Conservation (phyloP, 2,113 vertebrate genomes). For the Antigone vipio region DNA sequence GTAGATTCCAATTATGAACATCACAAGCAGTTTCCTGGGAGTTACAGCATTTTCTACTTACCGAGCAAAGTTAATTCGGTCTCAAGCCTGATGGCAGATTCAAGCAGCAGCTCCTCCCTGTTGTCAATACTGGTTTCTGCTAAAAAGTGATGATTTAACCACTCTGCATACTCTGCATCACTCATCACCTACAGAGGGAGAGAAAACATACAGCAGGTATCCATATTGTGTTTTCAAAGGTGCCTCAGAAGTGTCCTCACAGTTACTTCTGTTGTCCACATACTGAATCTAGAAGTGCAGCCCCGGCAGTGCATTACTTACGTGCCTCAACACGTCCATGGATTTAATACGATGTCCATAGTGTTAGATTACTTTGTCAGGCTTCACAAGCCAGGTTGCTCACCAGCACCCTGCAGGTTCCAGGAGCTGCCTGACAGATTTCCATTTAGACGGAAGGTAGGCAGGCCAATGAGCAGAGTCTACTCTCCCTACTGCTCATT, state of each 20-base stretch:
- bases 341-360: rapidly evolving
- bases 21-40: neutral
- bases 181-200: conserved; percentile 77
- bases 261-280: neutral
- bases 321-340: neutral
- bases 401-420: neutral
- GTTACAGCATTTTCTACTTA: conserved; percentile 52
- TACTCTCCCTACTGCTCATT: neutral
- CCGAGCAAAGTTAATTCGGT: conserved; percentile 87
- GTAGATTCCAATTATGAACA: neutral
- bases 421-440: neutral
- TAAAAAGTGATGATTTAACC: conserved; percentile 82
- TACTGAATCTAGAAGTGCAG: neutral
- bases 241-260: neutral
- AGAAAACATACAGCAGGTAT: neutral
- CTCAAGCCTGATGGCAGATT: conserved; percentile 86
- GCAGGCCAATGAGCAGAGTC: neutral
- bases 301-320: neutral
- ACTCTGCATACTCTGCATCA: conserved; percentile 84
- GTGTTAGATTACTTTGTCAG: neutral
- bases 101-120: conserved; percentile 85
- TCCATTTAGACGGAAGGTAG: neutral
- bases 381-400: neutral
- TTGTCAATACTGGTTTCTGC: conserved; percentile 93
- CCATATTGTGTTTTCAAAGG: neutral